Conservation (phyloP, 2,113 vertebrate species). For the Lates calcarifer region DNA sequence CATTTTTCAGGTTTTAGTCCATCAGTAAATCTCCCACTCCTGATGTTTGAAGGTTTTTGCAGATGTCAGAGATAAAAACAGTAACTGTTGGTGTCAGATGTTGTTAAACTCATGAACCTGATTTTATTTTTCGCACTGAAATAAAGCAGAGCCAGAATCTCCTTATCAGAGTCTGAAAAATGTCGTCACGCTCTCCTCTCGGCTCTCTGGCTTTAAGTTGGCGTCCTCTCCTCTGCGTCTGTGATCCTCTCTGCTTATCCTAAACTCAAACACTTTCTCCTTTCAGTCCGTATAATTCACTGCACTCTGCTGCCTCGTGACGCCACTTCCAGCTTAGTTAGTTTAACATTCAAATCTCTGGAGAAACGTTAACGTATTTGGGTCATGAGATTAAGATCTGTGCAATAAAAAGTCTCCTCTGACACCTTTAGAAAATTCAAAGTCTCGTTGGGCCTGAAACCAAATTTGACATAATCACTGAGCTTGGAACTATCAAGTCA, state of each 20-base stretch:
- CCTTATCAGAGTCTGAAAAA: neutral
- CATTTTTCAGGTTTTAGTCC: no score
- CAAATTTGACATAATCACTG: constrained; percentile 30
- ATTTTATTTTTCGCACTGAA: no score
- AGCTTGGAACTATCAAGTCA: neutral
- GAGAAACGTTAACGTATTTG: constrained; percentile 37
- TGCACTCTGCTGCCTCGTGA: neutral
- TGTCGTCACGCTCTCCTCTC: neutral
- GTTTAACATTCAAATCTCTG: constrained; percentile 54
- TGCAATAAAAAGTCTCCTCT: constrained; percentile 7
- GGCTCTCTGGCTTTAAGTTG: no score
- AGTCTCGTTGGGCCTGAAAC: constrained; percentile 5
- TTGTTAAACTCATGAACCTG: no score
- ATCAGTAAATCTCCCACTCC: no score
- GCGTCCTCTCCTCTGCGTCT: neutral
- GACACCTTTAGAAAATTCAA: constrained; percentile 45
- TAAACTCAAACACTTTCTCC: neutral
- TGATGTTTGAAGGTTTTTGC: no score
- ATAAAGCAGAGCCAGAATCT: no score
- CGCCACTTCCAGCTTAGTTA: constrained; percentile 52
- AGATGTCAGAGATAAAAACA: no score
- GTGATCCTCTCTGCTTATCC: constrained; percentile 10
- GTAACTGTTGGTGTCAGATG: no score
- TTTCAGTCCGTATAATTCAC: constrained; percentile 8
- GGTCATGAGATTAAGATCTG: constrained; percentile 61